A percentile compares a stretch with the other conserved stretches of the same genome.
phyloP scores from a whole-genome alignment of 1,140 invertebrate species.

The Babylonia areolata region DNA sequence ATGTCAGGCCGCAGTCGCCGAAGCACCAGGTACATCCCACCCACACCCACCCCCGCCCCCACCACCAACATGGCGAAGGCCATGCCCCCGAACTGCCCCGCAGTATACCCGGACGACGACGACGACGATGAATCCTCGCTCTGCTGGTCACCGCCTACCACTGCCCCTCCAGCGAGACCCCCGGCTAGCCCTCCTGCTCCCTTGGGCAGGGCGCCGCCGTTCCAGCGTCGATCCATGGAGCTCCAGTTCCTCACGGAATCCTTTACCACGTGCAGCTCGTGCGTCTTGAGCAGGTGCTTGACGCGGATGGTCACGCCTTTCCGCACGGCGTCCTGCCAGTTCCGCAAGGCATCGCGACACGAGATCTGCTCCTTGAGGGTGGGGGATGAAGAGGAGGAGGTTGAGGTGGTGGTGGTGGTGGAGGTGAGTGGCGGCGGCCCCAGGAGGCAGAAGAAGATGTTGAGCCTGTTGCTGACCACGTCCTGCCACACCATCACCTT shows the following conservation, averaged over 20 bases:
- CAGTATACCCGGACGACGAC: background rate
- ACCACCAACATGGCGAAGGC: constrained; percentile 26
- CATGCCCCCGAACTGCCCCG: constrained; percentile 11
- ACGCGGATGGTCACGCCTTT: background rate
- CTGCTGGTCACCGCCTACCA: background rate
- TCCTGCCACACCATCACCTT: constrained; percentile 28
- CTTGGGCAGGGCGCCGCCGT: background rate
- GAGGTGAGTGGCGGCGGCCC: background rate
- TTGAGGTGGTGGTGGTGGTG: background rate
- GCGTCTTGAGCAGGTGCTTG: background rate
- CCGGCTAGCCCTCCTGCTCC: background rate
- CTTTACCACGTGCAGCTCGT: background rate
- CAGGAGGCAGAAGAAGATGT: constrained; percentile 19
- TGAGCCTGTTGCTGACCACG: constrained; percentile 12
- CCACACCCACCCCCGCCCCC: constrained; percentile 14
- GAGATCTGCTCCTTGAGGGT: background rate
- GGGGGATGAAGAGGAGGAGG: no score
- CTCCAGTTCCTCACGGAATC: background rate
- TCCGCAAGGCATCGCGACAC: background rate
- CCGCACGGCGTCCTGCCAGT: background rate
- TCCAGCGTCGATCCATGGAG: background rate
- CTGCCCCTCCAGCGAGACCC: background rate
- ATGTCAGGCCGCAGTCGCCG: constrained; percentile 16
- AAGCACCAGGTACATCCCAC: constrained; percentile 8
- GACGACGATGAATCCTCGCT: background rate